These are phyloP conservation scores for Cyclophora albipunctata DNA, from an alignment of 2,888 invertebrate genomes.

Conservation along the genomic window DNA sequence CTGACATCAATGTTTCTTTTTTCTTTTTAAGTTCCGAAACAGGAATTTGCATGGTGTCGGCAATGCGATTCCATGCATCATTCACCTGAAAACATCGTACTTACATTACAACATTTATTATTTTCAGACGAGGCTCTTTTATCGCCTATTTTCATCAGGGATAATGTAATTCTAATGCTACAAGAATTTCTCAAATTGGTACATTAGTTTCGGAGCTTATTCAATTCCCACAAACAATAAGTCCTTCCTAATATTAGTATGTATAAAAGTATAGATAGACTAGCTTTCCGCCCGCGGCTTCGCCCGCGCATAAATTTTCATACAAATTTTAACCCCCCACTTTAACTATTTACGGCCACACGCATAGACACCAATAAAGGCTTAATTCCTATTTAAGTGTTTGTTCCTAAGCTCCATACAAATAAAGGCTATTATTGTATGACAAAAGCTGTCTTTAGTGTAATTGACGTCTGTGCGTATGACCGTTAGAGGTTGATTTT, in stretches of 20 bases:
- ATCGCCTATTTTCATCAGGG: slow-evolving; percentile 4
- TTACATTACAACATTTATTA: slow-evolving; percentile 6
- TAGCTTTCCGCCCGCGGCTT: background rate
- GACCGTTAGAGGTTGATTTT: too few species aligned
- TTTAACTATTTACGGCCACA: too few species aligned
- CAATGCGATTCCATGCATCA: slow-evolving; percentile 16
- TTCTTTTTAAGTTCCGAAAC: slow-evolving; percentile 10
- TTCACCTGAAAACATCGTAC: slow-evolving; percentile 13
- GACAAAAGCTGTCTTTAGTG: too few species aligned
- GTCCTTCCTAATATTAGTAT: slow-evolving; percentile 4
- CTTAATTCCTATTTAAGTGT: too few species aligned
- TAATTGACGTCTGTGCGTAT: too few species aligned
- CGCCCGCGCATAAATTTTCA: too few species aligned
- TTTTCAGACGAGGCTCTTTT: slow-evolving; percentile 9
- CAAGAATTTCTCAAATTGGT: background rate
- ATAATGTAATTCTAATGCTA: slow-evolving; percentile 4
- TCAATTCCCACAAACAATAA: slow-evolving; percentile 10
- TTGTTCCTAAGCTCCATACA: too few species aligned
- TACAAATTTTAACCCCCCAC: too few species aligned
- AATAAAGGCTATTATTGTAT: too few species aligned
- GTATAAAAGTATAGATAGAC: slow-evolving; percentile 5
- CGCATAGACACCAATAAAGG: too few species aligned
- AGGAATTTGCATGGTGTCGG: slow-evolving; percentile 12
- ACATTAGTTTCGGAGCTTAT: slow-evolving; percentile 11
- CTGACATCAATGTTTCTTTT: slow-evolving; percentile 13